Evolutionary conservation across 1,140 invertebrate genomes (phyloP).

Genomic region (Anadara kagoshimensis): DNA sequence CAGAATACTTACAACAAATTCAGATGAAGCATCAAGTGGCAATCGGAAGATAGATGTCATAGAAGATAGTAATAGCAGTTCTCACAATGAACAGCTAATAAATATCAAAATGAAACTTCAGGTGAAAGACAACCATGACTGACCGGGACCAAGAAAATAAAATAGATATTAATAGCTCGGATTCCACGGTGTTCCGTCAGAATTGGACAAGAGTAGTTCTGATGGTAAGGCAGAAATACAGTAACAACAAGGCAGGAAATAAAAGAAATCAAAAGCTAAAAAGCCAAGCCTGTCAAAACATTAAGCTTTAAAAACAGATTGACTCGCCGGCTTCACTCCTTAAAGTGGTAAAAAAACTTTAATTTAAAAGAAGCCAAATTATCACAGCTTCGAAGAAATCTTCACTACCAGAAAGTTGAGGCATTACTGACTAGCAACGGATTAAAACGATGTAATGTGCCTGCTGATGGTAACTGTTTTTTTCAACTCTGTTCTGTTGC

Average conservation of each 20-base stretch:
- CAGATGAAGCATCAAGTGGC: too few relatives aligned
- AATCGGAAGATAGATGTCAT: too few relatives aligned
- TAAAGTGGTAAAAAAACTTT: background rate
- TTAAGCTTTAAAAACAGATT: too few relatives aligned
- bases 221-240: background rate
- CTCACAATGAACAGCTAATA: too few relatives aligned
- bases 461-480: background rate
- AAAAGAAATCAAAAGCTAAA: background rate
- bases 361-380: background rate
- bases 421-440: background rate
- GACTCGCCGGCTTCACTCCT: background rate
- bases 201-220: background rate
- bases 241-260: background rate
- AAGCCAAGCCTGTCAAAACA: background rate
- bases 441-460: background rate
- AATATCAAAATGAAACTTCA: too few relatives aligned
- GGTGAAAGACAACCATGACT: too few relatives aligned
- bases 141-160: too few relatives aligned
- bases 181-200: background rate
- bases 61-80: too few relatives aligned
- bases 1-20: too few relatives aligned
- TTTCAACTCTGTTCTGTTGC: background rate
- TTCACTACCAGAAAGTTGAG: background rate
- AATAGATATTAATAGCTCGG: too few relatives aligned
- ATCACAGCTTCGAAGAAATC: background rate